These are phyloP conservation scores for Panorpa germanica DNA, from an alignment of 2,888 invertebrate genomes.

Conservation along the genomic window DNA sequence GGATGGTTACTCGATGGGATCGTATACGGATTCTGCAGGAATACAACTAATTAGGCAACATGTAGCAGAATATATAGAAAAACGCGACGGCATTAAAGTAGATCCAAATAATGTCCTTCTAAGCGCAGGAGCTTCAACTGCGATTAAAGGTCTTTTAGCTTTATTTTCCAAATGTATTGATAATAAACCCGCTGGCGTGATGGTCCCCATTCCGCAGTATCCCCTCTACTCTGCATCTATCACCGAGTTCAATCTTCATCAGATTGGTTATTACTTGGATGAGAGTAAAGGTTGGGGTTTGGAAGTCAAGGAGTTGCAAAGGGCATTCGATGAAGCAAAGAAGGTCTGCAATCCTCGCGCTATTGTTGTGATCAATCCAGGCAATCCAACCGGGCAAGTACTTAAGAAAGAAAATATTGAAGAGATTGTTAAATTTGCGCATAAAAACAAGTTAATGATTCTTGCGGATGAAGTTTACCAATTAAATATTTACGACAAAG, in stretches of 20 bases:
- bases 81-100: slow-evolving; percentile 49
- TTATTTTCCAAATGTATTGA: slow-evolving; percentile 19
- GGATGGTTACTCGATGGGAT: slow-evolving; percentile 57
- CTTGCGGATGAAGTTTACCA: slow-evolving; percentile 55
- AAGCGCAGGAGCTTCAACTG: slow-evolving; percentile 29
- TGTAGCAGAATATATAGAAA: slow-evolving; percentile 63
- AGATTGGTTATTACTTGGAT: slow-evolving; percentile 50
- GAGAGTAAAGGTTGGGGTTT: slow-evolving; percentile 49
- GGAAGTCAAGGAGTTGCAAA: slow-evolving; percentile 37
- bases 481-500: slow-evolving; percentile 49
- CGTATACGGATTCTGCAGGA: slow-evolving; percentile 77
- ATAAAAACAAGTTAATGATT: slow-evolving; percentile 42
- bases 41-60: slow-evolving; percentile 68
- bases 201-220: slow-evolving; percentile 65
- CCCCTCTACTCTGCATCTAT: slow-evolving; percentile 55
- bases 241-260: slow-evolving; percentile 42
- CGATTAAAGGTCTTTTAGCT: slow-evolving; percentile 17
- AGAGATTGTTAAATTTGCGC: slow-evolving; percentile 48
- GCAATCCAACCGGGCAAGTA: slow-evolving; percentile 56
- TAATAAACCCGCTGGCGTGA: slow-evolving; percentile 32
- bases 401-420: slow-evolving; percentile 46
- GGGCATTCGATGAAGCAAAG: slow-evolving; percentile 32
- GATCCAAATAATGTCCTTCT: slow-evolving; percentile 49
- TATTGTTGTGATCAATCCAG: slow-evolving; percentile 59
- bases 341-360: slow-evolving; percentile 35